A percentile compares a stretch with the other conserved stretches of the same genome.
Conservation (phyloP, 2,888 invertebrate genomes). For the Pediacus dermestoides region DNA sequence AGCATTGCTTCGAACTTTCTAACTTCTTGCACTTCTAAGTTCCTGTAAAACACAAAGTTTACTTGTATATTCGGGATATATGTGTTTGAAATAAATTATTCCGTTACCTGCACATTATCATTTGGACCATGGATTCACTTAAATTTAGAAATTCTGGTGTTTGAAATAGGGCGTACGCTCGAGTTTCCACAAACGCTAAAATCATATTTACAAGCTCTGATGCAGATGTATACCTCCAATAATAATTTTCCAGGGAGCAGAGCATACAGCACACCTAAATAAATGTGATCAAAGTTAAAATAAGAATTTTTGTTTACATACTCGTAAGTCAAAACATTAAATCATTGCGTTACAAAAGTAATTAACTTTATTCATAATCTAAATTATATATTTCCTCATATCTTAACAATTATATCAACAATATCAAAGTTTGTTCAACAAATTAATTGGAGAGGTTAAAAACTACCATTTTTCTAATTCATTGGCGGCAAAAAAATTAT, state of each 20-base stretch:
- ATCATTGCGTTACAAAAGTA: too few relatives aligned
- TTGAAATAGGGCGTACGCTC: slow-evolving; percentile 81
- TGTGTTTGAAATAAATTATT: slow-evolving; percentile 5
- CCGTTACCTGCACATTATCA: slow-evolving; percentile 73
- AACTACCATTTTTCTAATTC: too few relatives aligned
- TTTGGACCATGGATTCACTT: slow-evolving; percentile 92
- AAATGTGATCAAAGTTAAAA: too few relatives aligned
- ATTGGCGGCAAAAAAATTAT: too few relatives aligned
- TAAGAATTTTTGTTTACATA: too few relatives aligned
- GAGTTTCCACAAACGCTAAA: slow-evolving; percentile 82
- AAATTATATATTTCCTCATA: too few relatives aligned
- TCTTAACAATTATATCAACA: too few relatives aligned
- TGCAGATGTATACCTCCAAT: slow-evolving; percentile 92
- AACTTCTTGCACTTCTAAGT: slow-evolving; percentile 83
- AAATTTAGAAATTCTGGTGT: slow-evolving; percentile 80
- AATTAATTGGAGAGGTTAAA: too few relatives aligned
- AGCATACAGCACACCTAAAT: slow-evolving; percentile 86
- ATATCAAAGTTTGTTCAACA: too few relatives aligned
- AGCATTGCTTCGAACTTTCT: slow-evolving; percentile 92
- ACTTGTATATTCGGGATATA: not conserved
- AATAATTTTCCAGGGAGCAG: slow-evolving; percentile 88
- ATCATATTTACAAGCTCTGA: slow-evolving; percentile 94
- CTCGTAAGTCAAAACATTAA: too few relatives aligned
- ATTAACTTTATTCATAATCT: too few relatives aligned
- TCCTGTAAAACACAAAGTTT: slow-evolving; percentile 55